Percentiles rank a stretch among this genome's conserved stretches.
These are phyloP conservation scores for Leptodactylus fallax DNA, from an alignment of 2,797 vertebrate genomes.

Conservation along the genomic window DNA sequence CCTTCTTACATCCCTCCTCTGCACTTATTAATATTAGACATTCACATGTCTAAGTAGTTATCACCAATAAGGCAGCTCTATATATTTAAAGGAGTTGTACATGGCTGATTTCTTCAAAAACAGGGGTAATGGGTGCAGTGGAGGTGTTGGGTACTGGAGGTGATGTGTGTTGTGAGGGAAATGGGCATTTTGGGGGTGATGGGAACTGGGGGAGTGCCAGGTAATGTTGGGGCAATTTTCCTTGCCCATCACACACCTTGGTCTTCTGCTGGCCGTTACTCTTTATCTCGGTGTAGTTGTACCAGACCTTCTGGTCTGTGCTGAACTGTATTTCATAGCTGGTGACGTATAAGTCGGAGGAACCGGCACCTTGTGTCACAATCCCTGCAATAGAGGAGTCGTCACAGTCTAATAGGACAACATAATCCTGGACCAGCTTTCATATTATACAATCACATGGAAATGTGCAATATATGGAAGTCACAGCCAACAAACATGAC, in stretches of 20 bases:
- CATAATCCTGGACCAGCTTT: too few species aligned
- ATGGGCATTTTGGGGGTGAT: neutral
- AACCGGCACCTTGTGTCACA: constrained; percentile 78
- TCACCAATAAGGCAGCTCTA: too few species aligned
- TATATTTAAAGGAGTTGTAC: too few species aligned
- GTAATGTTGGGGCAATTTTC: neutral
- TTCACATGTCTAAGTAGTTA: too few species aligned
- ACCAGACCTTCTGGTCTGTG: constrained; percentile 78
- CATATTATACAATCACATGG: too few species aligned
- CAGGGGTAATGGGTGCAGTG: too few species aligned
- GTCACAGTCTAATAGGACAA: too few species aligned
- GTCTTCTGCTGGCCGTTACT: constrained; percentile 70
- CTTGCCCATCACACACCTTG: constrained; percentile 73
- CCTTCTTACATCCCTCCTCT: neutral
- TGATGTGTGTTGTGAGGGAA: neutral
- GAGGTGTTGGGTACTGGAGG: neutral
- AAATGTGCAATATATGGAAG: too few species aligned
- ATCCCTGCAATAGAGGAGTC: constrained; percentile 73
- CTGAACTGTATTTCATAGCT: constrained; percentile 88
- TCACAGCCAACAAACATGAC: neutral
- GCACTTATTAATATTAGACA: too few species aligned
- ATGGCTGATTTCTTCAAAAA: too few species aligned
- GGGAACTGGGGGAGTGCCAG: neutral
- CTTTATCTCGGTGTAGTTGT: constrained; percentile 75
- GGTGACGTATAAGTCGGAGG: constrained; percentile 75